Percentiles rank a stretch among this genome's conserved stretches.
Evolutionary conservation across 1,140 invertebrate genomes (phyloP).

Genomic region (Halesus radiatus): DNA sequence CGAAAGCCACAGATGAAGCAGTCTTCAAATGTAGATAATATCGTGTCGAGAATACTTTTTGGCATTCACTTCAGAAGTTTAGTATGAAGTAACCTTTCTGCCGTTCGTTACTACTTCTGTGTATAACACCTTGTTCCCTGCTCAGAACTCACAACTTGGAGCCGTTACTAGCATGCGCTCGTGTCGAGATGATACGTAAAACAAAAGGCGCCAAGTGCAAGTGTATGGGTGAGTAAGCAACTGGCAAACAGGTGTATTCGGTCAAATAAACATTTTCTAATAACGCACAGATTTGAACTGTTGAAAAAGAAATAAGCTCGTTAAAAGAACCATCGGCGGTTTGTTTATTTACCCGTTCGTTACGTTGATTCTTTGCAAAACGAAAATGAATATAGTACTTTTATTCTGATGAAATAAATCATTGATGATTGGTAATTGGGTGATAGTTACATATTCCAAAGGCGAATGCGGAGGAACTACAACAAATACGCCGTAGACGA

Average conservation of each 20-base stretch:
- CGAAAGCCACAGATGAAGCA: not conserved
- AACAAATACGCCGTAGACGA: too few species aligned
- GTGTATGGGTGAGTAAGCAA: not conserved
- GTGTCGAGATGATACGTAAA: not conserved
- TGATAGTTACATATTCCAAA: too few species aligned
- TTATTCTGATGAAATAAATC: too few species aligned
- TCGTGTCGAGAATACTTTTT: slow-evolving; percentile 13
- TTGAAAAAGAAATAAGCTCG: too few species aligned
- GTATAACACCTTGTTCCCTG: slow-evolving; percentile 21
- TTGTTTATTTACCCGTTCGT: too few species aligned
- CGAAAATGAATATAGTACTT: too few species aligned
- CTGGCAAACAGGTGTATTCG: not conserved
- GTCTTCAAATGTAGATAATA: slow-evolving; percentile 1
- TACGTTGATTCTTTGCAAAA: too few species aligned
- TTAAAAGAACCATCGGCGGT: too few species aligned
- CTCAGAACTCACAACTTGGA: not conserved
- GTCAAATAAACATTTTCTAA: too few species aligned
- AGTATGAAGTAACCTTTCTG: slow-evolving; percentile 24
- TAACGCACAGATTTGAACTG: too few species aligned
- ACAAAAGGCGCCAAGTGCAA: slow-evolving; percentile 1
- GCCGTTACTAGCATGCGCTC: not conserved
- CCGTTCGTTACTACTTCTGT: not conserved
- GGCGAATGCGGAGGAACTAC: too few species aligned
- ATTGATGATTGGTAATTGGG: too few species aligned
- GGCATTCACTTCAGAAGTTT: slow-evolving; percentile 15